phyloP scores from a whole-genome alignment of 2,888 invertebrate genomes.

The Cerceris rybyensis region DNA sequence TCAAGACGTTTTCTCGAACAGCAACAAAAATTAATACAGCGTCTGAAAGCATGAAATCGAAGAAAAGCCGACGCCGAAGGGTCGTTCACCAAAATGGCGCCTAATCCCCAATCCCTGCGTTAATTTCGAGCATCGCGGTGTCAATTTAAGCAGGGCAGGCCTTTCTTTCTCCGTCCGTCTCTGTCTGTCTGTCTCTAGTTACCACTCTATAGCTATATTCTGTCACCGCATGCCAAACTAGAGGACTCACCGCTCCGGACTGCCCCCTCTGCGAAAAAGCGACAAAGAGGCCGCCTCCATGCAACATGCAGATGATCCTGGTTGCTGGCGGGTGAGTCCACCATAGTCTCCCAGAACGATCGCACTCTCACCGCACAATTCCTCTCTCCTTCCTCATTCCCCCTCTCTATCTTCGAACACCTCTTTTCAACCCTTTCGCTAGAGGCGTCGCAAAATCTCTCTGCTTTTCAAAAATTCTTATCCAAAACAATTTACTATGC shows the following conservation, averaged over 20 bases:
- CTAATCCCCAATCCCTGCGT: background rate
- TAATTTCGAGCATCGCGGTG: background rate
- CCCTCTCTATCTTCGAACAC: too few relatives aligned
- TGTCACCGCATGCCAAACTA: constrained; percentile 71
- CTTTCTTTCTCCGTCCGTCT: constrained; percentile 49
- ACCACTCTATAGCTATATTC: constrained; percentile 69
- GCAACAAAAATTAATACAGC: background rate
- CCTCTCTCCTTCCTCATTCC: constrained; percentile 6
- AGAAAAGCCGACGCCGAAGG: background rate
- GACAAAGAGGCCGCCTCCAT: constrained; percentile 80
- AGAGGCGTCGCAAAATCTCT: background rate
- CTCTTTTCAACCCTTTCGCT: too few relatives aligned
- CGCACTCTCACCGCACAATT: constrained; percentile 40
- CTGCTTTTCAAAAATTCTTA: too few relatives aligned
- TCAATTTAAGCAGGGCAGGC: constrained; percentile 49
- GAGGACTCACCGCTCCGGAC: constrained; percentile 70
- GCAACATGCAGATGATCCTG: constrained; percentile 83
- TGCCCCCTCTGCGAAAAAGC: constrained; percentile 69
- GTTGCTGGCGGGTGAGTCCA: constrained; percentile 83
- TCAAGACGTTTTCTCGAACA: background rate
- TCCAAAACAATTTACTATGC: too few relatives aligned
- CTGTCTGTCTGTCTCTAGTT: constrained; percentile 64
- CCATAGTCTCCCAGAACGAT: constrained; percentile 68
- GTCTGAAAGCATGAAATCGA: background rate
- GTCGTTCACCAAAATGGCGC: too few relatives aligned